These are phyloP conservation scores for Myopa tessellatipennis DNA, from an alignment of 2,888 invertebrate species.

Conservation along the genomic window DNA sequence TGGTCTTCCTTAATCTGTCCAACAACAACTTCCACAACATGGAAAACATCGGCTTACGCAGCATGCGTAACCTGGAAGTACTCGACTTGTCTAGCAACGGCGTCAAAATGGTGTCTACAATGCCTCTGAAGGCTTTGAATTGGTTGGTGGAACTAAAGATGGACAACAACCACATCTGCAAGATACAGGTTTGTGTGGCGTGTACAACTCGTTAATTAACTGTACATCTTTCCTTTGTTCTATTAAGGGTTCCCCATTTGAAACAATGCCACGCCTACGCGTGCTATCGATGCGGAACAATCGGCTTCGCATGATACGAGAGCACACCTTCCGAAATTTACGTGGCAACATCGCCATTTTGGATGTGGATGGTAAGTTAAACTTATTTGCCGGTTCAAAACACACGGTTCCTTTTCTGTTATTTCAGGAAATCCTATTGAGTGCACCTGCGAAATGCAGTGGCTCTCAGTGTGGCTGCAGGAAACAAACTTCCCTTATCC, in stretches of 20 bases:
- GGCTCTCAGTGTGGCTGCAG: constrained; percentile 85
- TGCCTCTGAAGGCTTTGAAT: constrained; percentile 79
- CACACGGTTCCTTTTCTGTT: not conserved
- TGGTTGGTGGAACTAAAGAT: constrained; percentile 88
- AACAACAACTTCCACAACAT: constrained; percentile 81
- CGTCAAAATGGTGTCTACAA: constrained; percentile 76
- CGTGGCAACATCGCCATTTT: constrained; percentile 84
- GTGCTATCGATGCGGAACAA: constrained; percentile 83
- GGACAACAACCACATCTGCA: constrained; percentile 86
- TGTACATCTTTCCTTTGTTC: not conserved
- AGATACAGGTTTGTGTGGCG: constrained; percentile 71
- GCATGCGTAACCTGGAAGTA: constrained; percentile 83
- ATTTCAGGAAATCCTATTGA: constrained; percentile 82
- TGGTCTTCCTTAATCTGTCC: constrained; percentile 86
- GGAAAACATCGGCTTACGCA: constrained; percentile 80
- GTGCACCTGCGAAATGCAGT: constrained; percentile 84
- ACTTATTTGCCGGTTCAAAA: not conserved
- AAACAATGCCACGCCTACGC: constrained; percentile 85
- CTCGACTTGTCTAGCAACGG: constrained; percentile 86
- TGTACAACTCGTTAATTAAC: not conserved
- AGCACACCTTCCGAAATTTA: constrained; percentile 79
- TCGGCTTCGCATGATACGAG: constrained; percentile 78
- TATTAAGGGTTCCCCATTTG: constrained; percentile 77
- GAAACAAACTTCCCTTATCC: constrained; percentile 75
- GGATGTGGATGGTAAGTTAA: constrained; percentile 79